Conservation (phyloP, 2,888 invertebrate species). For the Chymomyza procnemis region DNA sequence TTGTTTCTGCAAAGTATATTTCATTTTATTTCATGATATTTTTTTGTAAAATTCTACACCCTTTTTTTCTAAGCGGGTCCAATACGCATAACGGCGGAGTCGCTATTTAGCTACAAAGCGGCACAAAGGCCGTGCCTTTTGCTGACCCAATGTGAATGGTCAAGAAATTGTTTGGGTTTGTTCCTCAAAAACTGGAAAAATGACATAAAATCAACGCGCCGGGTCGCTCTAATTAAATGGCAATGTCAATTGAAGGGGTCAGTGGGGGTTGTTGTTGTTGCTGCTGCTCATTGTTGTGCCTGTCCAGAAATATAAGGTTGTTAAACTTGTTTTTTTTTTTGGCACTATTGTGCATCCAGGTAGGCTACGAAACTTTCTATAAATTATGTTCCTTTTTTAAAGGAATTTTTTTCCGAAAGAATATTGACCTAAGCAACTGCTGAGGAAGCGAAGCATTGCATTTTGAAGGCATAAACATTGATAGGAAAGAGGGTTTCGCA, state of each 20-base stretch:
- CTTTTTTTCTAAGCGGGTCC: slow-evolving; percentile 17
- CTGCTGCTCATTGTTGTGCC: slow-evolving; percentile 44
- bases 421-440: background rate
- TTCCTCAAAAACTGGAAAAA: slow-evolving; percentile 41
- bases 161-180: slow-evolving; percentile 56
- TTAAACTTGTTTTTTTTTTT: slow-evolving; percentile 1
- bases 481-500: no score
- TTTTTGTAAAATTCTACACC: slow-evolving; percentile 9
- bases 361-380: background rate
- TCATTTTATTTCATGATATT: no score
- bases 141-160: slow-evolving; percentile 56
- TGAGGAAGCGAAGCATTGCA: background rate
- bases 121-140: slow-evolving; percentile 60
- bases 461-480: no score
- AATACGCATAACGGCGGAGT: slow-evolving; percentile 8
- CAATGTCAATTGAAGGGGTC: slow-evolving; percentile 65
- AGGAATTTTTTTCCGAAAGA: background rate
- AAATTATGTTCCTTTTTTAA: background rate
- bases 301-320: background rate
- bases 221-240: slow-evolving; percentile 72
- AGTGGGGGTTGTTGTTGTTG: slow-evolving; percentile 10
- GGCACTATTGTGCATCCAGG: background rate
- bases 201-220: slow-evolving; percentile 43
- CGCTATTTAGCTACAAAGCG: slow-evolving; percentile 52
- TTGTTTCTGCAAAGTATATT: slow-evolving; percentile 48